These are phyloP conservation scores for Aeoliscus strigatus DNA, from an alignment of 2,797 vertebrate species.

Conservation along the genomic window DNA sequence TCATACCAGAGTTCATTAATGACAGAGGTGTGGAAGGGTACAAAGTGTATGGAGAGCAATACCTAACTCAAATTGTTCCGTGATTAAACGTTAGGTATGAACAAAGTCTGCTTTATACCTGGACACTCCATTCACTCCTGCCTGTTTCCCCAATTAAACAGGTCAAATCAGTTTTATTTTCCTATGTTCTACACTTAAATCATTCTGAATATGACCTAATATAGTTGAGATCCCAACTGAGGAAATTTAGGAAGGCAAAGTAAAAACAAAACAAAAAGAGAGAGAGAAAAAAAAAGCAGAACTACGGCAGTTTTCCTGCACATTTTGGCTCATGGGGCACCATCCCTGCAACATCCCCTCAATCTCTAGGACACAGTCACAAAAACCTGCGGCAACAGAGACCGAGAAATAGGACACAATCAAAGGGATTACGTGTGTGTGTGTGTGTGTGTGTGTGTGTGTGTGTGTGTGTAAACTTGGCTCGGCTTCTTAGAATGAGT, in stretches of 20 bases:
- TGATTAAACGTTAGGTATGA: too few relatives aligned
- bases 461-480: conserved; percentile 43
- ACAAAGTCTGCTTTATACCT: too few relatives aligned
- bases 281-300: conserved; percentile 36
- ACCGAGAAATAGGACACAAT: conserved; percentile 61
- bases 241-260: conserved; percentile 24
- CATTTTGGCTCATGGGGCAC: conserved; percentile 47
- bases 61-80: too few relatives aligned
- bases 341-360: conserved; percentile 44
- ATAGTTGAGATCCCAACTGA: conserved; percentile 36
- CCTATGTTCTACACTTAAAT: conserved; percentile 31
- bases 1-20: too few relatives aligned
- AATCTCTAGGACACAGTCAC: conserved; percentile 45
- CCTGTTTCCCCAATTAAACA: too few relatives aligned
- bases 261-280: conserved; percentile 23
- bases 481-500: conserved; percentile 49
- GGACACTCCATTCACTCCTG: too few relatives aligned
- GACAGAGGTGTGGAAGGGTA: too few relatives aligned
- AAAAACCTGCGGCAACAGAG: conserved; percentile 46
- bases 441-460: conserved; percentile 15
- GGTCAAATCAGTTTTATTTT: too few relatives aligned
- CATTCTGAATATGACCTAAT: conserved; percentile 23
- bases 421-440: conserved; percentile 51
- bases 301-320: conserved; percentile 38
- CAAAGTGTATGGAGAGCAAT: too few relatives aligned